Base-by-base conservation (phyloP, 2,113 vertebrate species). In the Cyanocitta stelleri region DNA sequence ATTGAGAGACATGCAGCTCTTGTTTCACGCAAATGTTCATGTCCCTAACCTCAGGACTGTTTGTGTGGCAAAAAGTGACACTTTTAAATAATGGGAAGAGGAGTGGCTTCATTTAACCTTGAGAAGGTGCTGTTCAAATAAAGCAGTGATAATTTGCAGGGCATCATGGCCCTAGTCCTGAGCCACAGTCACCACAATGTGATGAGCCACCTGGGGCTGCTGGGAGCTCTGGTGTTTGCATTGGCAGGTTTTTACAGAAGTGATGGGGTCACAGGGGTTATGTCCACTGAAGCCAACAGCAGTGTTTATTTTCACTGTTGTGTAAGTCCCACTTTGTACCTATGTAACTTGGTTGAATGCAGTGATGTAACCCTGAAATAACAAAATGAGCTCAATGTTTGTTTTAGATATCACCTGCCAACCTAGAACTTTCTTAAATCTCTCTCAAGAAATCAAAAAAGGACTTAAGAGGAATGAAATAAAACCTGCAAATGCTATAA, bases 291-390 rank as follows among this genome's bases (percentile, higher is more conserved):
- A 95, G 92, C 76, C 90, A 94, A 67, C 43, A 84, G 72, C 85
- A 81, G 48, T 88, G 92, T 96, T 96, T 96, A 48, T 92, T 95
- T 96, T 91, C 54, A 68, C 92, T 0, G 3, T 49, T 93, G 90
- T 86, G 43, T 88, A 88, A 96, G 90, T 44, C 52, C 62, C 61
- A 55, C 90, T 92, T 84, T 64, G 83, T 96, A 91, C 92, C 79
- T 86, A 79, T 93, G 87, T 90, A 83, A 87, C 87, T 91, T 82
- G 82, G 72, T 81, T 66, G 84, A 90, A 71, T 48, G 72, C 55
- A 59, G 87, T 92, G 90, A 88, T 88, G 79, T 94, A 96, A 93
- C 87, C 68, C 75, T 84, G 72, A 80, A 96, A 91, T 90, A 93
- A 94, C 2, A 11, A 90, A 90, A 88, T 84, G 68, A 91, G 87